phyloP scores from a whole-genome alignment of 2,113 vertebrate species.

The Struthidea cinerea region DNA sequence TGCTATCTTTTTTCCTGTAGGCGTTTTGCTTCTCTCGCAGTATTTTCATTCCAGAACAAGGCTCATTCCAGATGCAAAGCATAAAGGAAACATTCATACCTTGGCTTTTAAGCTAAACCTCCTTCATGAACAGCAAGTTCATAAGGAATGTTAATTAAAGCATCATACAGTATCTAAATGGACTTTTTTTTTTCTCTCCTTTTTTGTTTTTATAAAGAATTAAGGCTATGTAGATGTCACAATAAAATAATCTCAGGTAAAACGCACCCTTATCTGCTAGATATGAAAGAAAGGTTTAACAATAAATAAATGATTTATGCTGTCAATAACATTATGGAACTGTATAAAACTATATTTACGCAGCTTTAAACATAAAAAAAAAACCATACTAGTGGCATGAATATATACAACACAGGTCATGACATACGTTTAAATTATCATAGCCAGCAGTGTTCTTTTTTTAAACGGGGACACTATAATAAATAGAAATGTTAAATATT shows the following conservation, averaged over 20 bases:
- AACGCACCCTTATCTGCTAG: constrained; percentile 51
- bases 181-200: not conserved
- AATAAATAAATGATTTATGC: constrained; percentile 62
- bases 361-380: constrained; percentile 58
- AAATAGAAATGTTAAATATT: constrained; percentile 75
- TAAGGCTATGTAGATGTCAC: constrained; percentile 65
- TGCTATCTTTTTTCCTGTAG: constrained; percentile 48
- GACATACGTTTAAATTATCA: constrained; percentile 57
- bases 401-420: constrained; percentile 71
- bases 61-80: constrained; percentile 57
- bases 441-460: constrained; percentile 61
- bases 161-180: constrained; percentile 42
- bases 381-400: constrained; percentile 58
- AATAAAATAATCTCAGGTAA: constrained; percentile 46
- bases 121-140: constrained; percentile 64
- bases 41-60: constrained; percentile 55
- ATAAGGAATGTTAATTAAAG: constrained; percentile 44
- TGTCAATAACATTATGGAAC: constrained; percentile 62
- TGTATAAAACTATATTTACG: constrained; percentile 67
- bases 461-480: constrained; percentile 66
- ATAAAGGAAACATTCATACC: constrained; percentile 63
- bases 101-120: constrained; percentile 68
- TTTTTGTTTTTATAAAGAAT: constrained; percentile 38
- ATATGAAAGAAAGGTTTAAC: constrained; percentile 59
- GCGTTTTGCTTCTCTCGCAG: constrained; percentile 12